Evolutionary conservation across 2,113 vertebrate species (phyloP).

Genomic region (Gadus macrocephalus): DNA sequence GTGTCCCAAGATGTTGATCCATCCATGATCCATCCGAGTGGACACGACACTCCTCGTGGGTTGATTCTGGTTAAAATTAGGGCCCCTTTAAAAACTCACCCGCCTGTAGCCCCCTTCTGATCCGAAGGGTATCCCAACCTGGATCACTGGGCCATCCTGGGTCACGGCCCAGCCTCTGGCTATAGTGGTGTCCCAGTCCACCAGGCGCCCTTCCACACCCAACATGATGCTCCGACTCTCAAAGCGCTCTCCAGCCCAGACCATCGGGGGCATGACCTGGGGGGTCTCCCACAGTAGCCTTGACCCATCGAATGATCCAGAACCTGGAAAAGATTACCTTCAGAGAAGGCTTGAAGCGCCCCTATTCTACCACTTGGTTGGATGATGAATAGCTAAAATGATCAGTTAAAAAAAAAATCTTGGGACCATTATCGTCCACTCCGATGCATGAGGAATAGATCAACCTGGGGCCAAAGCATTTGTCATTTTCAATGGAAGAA

Average conservation of each 20-base stretch:
- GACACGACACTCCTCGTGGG: too few species aligned
- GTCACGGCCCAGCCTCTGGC: constrained; percentile 34
- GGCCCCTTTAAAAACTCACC: constrained; percentile 23
- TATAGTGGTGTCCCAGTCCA: constrained; percentile 15
- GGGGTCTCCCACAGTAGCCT: constrained; percentile 46
- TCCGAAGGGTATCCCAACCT: constrained; percentile 48
- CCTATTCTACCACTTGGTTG: too few species aligned
- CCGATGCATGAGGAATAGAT: not conserved
- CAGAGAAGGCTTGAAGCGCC: not conserved
- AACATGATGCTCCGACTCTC: constrained; percentile 31
- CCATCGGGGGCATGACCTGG: constrained; percentile 28
- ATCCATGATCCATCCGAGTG: too few species aligned
- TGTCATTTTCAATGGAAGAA: not conserved
- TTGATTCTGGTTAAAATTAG: not conserved
- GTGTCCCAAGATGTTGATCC: too few species aligned
- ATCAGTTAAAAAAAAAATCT: too few species aligned
- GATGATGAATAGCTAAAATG: too few species aligned
- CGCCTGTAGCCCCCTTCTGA: constrained; percentile 49
- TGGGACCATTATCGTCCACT: too few species aligned
- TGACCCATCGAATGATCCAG: constrained; percentile 33
- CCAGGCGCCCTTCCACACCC: constrained; percentile 38
- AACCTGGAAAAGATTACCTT: constrained; percentile 22
- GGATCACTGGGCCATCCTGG: constrained; percentile 26
- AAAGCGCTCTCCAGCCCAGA: constrained; percentile 14
- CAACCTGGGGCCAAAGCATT: not conserved